Conservation (phyloP, 2,888 invertebrate species). For the Agriopis leucophaearia region DNA sequence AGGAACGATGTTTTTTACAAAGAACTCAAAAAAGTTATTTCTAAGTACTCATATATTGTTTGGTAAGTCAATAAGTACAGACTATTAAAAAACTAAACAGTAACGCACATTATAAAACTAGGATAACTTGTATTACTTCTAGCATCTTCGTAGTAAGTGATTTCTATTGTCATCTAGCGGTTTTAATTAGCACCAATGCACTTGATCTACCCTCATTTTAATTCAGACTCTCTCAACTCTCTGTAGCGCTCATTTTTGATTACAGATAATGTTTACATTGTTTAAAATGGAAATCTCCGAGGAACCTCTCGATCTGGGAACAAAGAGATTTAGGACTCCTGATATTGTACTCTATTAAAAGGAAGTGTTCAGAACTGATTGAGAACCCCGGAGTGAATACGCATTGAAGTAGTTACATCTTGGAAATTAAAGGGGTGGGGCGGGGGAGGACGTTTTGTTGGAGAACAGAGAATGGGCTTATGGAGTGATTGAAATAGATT, state of each 20-base stretch:
- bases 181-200: constrained; percentile 22
- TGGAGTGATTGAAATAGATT: constrained; percentile 13
- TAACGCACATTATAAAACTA: too few species aligned
- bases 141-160: neutral
- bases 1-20: too few species aligned
- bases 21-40: too few species aligned
- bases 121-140: neutral
- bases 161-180: constrained; percentile 24
- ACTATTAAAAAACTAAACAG: too few species aligned
- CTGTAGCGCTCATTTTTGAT: neutral
- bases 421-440: constrained; percentile 9
- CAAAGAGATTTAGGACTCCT: constrained; percentile 42
- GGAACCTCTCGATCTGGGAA: constrained; percentile 29
- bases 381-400: constrained; percentile 32
- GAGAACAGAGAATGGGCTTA: constrained; percentile 7
- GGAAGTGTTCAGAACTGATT: constrained; percentile 41
- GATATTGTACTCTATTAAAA: constrained; percentile 42
- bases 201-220: neutral
- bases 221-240: neutral
- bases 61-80: too few species aligned
- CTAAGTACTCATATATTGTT: too few species aligned
- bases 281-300: constrained; percentile 36
- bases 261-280: constrained; percentile 27
- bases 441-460: constrained; percentile 1
- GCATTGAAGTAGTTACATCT: constrained; percentile 21